Evolutionary conservation across 1,140 invertebrate genomes (phyloP).

Genomic region (Lepidurus couesii): DNA sequence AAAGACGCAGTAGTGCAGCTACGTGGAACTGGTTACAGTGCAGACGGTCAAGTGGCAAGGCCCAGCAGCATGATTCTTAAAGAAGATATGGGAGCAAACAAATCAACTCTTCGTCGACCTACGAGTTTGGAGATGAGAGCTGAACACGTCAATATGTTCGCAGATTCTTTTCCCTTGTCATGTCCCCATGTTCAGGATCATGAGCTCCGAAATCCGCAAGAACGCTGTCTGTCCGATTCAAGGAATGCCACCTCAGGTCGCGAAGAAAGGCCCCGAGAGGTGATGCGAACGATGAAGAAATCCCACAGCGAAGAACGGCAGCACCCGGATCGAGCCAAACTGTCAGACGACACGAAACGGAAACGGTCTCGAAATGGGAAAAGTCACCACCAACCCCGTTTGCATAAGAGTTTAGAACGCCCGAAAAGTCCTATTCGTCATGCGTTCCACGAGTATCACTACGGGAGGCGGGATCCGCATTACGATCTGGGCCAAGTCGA

Average conservation of each 20-base stretch:
- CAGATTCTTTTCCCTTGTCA: not conserved
- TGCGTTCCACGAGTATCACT: slow-evolving; percentile 8
- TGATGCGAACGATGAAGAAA: slow-evolving; percentile 2
- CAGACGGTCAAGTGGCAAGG: not conserved
- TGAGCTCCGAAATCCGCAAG: not conserved
- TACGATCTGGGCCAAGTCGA: slow-evolving; percentile 30
- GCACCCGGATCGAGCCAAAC: not conserved
- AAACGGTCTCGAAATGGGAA: not conserved
- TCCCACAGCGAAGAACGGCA: not conserved
- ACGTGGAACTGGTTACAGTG: not conserved
- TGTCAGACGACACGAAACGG: not conserved
- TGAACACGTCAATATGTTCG: not conserved
- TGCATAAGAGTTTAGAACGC: slow-evolving; percentile 4
- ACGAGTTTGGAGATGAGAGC: slow-evolving; percentile 4
- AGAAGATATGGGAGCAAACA: not conserved
- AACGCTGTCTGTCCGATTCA: not conserved
- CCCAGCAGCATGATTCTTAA: not conserved
- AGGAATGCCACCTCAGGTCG: not conserved
- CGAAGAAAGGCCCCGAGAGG: not conserved
- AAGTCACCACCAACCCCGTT: slow-evolving; percentile 1
- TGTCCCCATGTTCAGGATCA: slow-evolving; percentile 2
- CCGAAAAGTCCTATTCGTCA: slow-evolving; percentile 19
- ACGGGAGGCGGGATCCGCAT: not conserved
- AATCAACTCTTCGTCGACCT: not conserved
- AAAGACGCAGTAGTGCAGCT: not conserved